These are phyloP conservation scores for Aleadryas rufinucha DNA, from an alignment of 2,113 vertebrate genomes.

Conservation along the genomic window DNA sequence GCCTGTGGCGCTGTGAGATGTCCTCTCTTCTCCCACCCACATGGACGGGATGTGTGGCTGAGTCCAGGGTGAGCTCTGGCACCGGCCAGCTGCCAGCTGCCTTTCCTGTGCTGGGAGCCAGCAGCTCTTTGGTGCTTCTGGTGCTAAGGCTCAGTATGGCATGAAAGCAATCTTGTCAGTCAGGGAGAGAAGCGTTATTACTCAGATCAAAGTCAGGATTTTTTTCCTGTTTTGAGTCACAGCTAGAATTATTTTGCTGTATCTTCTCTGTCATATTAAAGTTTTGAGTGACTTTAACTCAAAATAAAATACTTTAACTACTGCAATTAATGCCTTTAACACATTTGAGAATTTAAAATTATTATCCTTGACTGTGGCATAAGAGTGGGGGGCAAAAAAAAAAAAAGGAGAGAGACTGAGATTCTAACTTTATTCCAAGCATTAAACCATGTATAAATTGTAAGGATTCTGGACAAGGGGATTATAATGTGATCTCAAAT, in stretches of 20 bases:
- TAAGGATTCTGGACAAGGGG: conserved; percentile 40
- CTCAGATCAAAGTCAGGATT: conserved; percentile 26
- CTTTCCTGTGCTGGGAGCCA: not conserved
- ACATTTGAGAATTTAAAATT: conserved; percentile 1
- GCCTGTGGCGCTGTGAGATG: not conserved
- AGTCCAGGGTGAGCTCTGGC: rapidly evolving
- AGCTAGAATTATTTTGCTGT: not conserved
- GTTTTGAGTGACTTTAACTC: conserved; percentile 23
- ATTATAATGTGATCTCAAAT: conserved; percentile 55
- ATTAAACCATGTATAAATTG: conserved; percentile 43
- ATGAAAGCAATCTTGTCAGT: not conserved
- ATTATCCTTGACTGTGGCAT: not conserved
- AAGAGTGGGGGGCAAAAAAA: not conserved
- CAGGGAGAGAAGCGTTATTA: not conserved
- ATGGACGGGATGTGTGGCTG: rapidly evolving
- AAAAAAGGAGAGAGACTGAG: not conserved
- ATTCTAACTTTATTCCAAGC: conserved; percentile 35
- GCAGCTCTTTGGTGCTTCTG: not conserved
- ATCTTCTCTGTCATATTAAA: conserved; percentile 37
- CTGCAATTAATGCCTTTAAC: conserved; percentile 24
- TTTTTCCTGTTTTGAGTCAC: not conserved
- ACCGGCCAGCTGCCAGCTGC: rapidly evolving
- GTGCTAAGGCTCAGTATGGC: not conserved
- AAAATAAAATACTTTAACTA: conserved; percentile 11
- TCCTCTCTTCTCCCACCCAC: not conserved